phyloP scores from a whole-genome alignment of 2,888 invertebrate species.

The Leucozona laternaria region DNA sequence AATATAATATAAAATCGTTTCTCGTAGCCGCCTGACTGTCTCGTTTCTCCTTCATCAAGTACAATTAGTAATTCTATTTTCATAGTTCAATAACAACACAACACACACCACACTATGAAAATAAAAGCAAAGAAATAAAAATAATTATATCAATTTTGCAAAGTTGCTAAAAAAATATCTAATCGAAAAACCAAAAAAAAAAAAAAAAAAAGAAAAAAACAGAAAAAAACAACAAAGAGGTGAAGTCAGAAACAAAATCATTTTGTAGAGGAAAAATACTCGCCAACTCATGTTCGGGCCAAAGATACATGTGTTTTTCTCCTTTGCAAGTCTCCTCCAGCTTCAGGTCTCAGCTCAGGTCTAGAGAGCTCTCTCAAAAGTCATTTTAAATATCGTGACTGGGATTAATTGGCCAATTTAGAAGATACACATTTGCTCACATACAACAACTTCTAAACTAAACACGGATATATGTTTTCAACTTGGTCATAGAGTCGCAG shows the following conservation, averaged over 20 bases:
- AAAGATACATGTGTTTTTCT: constrained; percentile 63
- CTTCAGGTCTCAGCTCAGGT: neutral
- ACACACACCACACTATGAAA: neutral
- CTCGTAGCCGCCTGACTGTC: constrained; percentile 68
- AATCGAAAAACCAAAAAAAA: neutral
- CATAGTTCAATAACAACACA: neutral
- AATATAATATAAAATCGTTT: constrained; percentile 35
- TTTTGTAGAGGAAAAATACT: constrained; percentile 66
- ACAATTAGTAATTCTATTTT: constrained; percentile 67
- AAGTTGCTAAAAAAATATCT: constrained; percentile 46
- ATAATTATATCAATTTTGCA: constrained; percentile 75
- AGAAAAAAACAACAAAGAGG: constrained; percentile 12
- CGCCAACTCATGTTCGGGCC: constrained; percentile 58
- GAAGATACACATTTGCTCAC: constrained; percentile 73
- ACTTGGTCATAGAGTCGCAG: constrained; percentile 14
- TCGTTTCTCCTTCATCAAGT: constrained; percentile 72
- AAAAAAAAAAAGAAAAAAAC: constrained; percentile 37
- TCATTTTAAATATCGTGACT: constrained; percentile 76
- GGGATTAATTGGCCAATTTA: constrained; percentile 76
- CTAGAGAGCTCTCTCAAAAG: constrained; percentile 68
- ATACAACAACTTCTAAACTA: constrained; percentile 46
- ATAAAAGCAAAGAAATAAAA: constrained; percentile 38
- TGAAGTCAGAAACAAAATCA: constrained; percentile 57
- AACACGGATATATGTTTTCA: constrained; percentile 52
- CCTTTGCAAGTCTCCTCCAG: constrained; percentile 24